A percentile compares a stretch with the other conserved stretches of the same genome.
Evolutionary conservation across 2,797 vertebrate genomes (phyloP).

Genomic region (Centropyge bicolor): DNA sequence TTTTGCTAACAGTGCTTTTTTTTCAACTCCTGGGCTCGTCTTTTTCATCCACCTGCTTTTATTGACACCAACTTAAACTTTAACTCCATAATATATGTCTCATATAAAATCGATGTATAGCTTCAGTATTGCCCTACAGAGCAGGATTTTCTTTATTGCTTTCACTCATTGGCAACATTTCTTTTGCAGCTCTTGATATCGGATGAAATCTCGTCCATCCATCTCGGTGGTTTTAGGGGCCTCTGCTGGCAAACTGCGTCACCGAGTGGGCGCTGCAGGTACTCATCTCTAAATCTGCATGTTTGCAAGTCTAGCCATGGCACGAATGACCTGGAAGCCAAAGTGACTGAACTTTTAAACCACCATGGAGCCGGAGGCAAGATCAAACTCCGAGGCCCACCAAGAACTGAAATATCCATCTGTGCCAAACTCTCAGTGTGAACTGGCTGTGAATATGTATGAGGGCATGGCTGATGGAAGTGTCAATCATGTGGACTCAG

Average conservation of each 20-base stretch:
- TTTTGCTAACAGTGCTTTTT: conserved; percentile 16
- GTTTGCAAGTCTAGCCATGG: conserved; percentile 80
- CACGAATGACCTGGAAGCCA: conserved; percentile 77
- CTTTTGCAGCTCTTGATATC: conserved; percentile 60
- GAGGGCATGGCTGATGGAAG: conserved; percentile 75
- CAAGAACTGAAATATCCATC: conserved; percentile 70
- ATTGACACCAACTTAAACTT: conserved; percentile 14
- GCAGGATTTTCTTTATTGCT: neutral
- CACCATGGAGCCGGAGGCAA: conserved; percentile 85
- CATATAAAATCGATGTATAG: too few species aligned
- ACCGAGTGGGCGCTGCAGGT: conserved; percentile 86
- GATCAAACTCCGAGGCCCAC: conserved; percentile 71
- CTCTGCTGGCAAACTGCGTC: conserved; percentile 84
- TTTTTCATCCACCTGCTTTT: conserved; percentile 41
- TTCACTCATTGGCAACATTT: conserved; percentile 43
- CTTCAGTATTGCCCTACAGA: neutral
- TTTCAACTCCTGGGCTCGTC: conserved; percentile 33
- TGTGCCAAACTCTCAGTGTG: conserved; percentile 70
- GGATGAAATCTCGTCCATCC: conserved; percentile 70
- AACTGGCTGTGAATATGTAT: conserved; percentile 72
- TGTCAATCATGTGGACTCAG: conserved; percentile 77
- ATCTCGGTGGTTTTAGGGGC: conserved; percentile 65
- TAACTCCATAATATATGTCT: neutral
- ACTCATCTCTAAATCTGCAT: conserved; percentile 71
- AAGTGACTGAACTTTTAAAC: conserved; percentile 66